These are phyloP conservation scores for Cheracebus regulus DNA, from an alignment of 2,797 vertebrate species.

Conservation along the genomic window DNA sequence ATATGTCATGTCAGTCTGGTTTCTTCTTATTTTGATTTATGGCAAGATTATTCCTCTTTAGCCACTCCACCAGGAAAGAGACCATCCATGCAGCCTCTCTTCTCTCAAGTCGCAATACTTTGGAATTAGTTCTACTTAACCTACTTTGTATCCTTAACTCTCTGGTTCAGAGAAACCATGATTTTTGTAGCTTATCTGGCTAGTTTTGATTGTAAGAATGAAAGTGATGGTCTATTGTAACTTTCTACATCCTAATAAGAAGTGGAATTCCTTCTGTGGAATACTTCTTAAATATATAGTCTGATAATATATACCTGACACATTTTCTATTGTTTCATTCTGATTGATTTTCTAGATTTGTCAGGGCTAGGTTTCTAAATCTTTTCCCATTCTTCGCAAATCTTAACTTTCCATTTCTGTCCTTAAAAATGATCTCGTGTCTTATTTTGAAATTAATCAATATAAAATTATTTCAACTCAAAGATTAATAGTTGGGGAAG, in stretches of 20 bases:
- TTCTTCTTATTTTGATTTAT: neutral
- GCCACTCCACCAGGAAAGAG: neutral
- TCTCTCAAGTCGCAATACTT: neutral
- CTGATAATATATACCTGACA: neutral
- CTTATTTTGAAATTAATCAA: slow-evolving; percentile 3
- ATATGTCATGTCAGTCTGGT: neutral
- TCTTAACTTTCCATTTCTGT: slow-evolving; percentile 2
- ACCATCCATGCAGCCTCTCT: neutral
- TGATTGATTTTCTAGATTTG: neutral
- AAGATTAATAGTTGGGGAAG: neutral
- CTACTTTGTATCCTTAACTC: slow-evolving; percentile 19
- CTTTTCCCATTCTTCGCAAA: neutral
- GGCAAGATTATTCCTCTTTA: neutral
- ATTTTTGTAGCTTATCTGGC: neutral
- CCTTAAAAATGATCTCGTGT: slow-evolving; percentile 14
- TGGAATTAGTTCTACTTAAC: neutral
- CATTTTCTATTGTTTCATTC: neutral
- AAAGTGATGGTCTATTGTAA: neutral
- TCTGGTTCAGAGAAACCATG: neutral
- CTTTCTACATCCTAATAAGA: neutral
- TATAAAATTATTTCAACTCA: neutral
- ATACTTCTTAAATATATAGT: neutral
- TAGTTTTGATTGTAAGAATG: neutral
- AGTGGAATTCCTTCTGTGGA: neutral
- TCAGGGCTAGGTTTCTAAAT: slow-evolving; percentile 8